These are phyloP conservation scores for Bagarius yarrelli DNA, from an alignment of 2,113 vertebrate genomes.

Conservation along the genomic window DNA sequence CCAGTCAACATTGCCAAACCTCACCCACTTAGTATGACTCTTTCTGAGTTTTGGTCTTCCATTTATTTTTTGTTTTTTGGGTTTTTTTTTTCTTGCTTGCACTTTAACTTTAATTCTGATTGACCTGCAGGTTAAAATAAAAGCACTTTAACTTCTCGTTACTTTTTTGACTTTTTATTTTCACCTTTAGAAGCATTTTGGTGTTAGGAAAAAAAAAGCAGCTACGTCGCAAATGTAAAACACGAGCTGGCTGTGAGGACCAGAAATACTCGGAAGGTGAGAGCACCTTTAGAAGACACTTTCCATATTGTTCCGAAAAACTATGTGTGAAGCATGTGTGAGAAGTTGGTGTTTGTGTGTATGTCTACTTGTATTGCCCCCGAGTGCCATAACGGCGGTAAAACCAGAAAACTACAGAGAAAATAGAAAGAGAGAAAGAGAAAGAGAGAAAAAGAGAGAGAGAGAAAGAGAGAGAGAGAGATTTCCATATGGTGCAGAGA, in stretches of 20 bases:
- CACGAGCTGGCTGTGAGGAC: neutral
- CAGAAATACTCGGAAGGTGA: neutral
- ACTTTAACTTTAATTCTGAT: neutral
- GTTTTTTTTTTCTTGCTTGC: neutral
- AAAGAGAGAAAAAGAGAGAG: neutral
- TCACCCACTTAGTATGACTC: neutral
- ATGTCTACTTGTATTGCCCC: neutral
- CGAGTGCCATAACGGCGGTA: neutral
- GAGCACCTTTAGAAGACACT: neutral
- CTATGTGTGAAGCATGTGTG: neutral
- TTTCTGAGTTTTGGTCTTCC: neutral
- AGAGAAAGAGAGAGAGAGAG: neutral
- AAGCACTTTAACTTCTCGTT: neutral
- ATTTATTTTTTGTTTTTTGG: neutral
- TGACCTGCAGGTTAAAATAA: neutral
- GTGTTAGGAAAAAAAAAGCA: neutral
- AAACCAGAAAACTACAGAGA: neutral
- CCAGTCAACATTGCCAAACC: no score
- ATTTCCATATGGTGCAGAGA: slow-evolving; percentile 43
- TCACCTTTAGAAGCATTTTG: neutral
- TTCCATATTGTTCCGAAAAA: neutral
- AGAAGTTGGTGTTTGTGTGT: slow-evolving; percentile 2
- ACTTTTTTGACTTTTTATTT: neutral
- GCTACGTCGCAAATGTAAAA: neutral
- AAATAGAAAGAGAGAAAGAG: neutral